Evolutionary conservation across 2,888 invertebrate genomes (phyloP).

Genomic region (Calameuta idolon): DNA sequence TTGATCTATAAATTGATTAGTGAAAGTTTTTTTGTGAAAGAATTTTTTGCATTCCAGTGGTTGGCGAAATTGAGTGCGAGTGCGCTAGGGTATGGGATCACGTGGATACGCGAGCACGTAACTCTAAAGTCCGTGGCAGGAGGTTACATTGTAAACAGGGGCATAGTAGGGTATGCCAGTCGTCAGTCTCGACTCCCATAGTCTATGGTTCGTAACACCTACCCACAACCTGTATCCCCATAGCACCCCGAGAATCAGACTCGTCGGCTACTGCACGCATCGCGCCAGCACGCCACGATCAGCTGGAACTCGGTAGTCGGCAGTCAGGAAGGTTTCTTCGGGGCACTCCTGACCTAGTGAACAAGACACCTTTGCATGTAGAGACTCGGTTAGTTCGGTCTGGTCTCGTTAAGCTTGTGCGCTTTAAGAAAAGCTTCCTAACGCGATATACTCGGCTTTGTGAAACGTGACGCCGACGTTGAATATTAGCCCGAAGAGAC

Average conservation of each 20-base stretch:
- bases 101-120: conserved; percentile 24
- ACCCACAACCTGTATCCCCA: background rate
- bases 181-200: background rate
- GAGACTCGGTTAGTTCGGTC: conserved; percentile 31
- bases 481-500: background rate
- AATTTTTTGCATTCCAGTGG: background rate
- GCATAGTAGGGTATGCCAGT: conserved; percentile 7
- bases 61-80: background rate
- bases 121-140: background rate
- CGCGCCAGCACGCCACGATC: conserved; percentile 46
- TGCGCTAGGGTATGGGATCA: background rate
- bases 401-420: background rate
- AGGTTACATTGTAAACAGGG: conserved; percentile 10
- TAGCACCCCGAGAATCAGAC: background rate
- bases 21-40: background rate
- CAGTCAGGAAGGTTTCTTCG: conserved; percentile 54
- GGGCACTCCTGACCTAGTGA: conserved; percentile 63
- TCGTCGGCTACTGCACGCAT: conserved; percentile 19
- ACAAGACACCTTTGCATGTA: conserved; percentile 60
- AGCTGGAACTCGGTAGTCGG: conserved; percentile 52
- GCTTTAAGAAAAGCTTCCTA: background rate
- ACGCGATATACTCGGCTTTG: background rate
- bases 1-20: background rate
- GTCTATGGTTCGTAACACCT: background rate
- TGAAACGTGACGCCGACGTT: background rate